These are phyloP conservation scores for Tursiops truncatus DNA, from an alignment of 2,113 vertebrate species.

Conservation along the genomic window DNA sequence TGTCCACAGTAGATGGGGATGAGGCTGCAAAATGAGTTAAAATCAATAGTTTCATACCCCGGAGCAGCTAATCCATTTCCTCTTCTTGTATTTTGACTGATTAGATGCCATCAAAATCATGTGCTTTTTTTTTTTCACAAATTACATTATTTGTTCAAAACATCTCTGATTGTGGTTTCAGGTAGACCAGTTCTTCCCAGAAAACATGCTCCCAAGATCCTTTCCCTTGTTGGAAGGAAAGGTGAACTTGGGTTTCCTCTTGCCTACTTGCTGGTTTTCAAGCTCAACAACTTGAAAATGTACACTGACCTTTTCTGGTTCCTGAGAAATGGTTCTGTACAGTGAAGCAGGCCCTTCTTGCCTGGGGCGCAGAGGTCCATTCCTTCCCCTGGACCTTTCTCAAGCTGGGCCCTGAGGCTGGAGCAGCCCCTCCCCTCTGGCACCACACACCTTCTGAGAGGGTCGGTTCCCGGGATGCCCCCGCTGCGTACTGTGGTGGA, in stretches of 20 bases:
- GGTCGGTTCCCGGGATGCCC: not conserved
- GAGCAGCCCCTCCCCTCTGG: rapidly evolving
- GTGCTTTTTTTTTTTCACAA: too few species aligned
- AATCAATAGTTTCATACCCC: not conserved
- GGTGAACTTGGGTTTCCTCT: not conserved
- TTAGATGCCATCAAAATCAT: not conserved
- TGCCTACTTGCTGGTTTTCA: not conserved
- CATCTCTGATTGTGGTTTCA: not conserved
- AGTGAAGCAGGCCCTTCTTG: not conserved
- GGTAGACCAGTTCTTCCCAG: not conserved
- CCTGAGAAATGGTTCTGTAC: not conserved
- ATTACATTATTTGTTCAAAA: not conserved
- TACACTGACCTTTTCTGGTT: not conserved
- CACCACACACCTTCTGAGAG: not conserved
- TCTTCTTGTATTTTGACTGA: not conserved
- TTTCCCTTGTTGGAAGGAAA: slow-evolving; percentile 19
- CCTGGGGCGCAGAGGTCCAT: not conserved
- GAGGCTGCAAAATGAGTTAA: not conserved
- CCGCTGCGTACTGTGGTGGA: not conserved
- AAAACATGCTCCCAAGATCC: not conserved
- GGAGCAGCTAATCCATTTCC: not conserved
- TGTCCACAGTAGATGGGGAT: not conserved
- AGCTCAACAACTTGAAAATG: not conserved
- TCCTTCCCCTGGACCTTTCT: not conserved
- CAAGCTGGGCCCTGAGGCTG: not conserved